Percentiles rank a stretch among this genome's conserved stretches.
phyloP scores from a whole-genome alignment of 2,797 vertebrate species.

The Falco columbarius region DNA sequence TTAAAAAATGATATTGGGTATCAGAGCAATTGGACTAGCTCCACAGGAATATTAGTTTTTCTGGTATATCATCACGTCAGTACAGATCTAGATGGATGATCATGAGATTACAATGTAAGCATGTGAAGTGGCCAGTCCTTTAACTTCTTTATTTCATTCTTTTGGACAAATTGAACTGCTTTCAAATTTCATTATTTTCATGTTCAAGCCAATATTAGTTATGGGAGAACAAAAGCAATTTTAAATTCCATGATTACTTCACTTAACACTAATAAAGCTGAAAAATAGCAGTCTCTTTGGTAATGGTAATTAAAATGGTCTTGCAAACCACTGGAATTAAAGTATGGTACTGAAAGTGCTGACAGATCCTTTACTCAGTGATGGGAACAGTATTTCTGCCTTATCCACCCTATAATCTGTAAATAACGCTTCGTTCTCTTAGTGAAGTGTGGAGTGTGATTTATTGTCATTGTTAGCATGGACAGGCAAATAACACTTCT shows the following conservation, averaged over 20 bases:
- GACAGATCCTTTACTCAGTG: slow-evolving; percentile 27
- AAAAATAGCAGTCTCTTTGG: background rate
- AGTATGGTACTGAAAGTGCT: background rate
- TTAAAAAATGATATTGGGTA: background rate
- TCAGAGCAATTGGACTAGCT: background rate
- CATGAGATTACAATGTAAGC: background rate
- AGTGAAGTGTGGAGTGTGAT: background rate
- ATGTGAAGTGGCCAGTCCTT: background rate
- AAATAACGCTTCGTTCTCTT: background rate
- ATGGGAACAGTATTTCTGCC: slow-evolving; percentile 31
- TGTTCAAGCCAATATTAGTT: slow-evolving; percentile 22
- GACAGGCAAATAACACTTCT: slow-evolving; percentile 13
- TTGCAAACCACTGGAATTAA: slow-evolving; percentile 38
- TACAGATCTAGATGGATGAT: background rate
- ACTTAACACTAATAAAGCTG: slow-evolving; percentile 47
- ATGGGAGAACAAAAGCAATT: slow-evolving; percentile 20
- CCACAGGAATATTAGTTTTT: background rate
- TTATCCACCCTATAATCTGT: background rate
- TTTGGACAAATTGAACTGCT: background rate
- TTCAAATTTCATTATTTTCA: background rate
- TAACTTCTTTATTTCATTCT: background rate
- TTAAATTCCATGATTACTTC: slow-evolving; percentile 19
- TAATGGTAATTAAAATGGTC: slow-evolving; percentile 11
- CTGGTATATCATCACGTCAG: background rate
- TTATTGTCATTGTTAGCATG: background rate